These are phyloP conservation scores for Bambusicola thoracicus DNA, from an alignment of 2,113 vertebrate genomes.

Conservation along the genomic window DNA sequence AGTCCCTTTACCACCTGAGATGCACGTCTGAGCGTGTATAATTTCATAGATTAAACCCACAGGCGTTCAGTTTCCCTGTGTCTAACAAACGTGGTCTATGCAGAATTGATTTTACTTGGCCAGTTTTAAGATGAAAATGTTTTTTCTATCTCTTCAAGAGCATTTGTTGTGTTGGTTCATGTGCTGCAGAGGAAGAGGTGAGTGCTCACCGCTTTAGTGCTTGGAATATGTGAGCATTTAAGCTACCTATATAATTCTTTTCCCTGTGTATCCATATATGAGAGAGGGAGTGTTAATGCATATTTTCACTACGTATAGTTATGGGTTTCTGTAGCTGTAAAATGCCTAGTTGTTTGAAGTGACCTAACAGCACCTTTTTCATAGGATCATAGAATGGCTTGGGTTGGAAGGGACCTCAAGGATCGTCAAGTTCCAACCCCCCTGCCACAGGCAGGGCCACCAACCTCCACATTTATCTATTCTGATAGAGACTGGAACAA, in stretches of 20 bases:
- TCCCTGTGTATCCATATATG: neutral
- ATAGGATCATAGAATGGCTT: too few species aligned
- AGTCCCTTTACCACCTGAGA: neutral
- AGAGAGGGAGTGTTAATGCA: neutral
- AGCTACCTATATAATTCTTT: neutral
- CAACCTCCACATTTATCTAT: neutral
- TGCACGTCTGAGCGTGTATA: neutral
- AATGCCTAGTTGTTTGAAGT: neutral
- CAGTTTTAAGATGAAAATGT: slow-evolving; percentile 35
- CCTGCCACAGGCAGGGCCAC: too few species aligned
- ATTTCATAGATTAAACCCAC: slow-evolving; percentile 31
- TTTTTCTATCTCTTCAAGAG: neutral
- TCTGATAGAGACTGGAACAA: neutral
- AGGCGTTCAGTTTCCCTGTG: neutral
- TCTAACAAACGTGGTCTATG: slow-evolving; percentile 35
- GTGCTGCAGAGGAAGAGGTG: neutral
- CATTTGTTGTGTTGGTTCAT: neutral
- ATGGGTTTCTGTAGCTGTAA: neutral
- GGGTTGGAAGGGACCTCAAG: too few species aligned
- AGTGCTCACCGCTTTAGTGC: neutral
- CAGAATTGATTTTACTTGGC: slow-evolving; percentile 47
- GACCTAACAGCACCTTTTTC: neutral
- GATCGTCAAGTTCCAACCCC: too few species aligned
- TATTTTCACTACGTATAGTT: neutral
- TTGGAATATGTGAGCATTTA: neutral